Percentiles rank a stretch among this genome's conserved stretches.
Evolutionary conservation across 2,888 invertebrate genomes (phyloP).

Genomic region (Anticlea derivata): DNA sequence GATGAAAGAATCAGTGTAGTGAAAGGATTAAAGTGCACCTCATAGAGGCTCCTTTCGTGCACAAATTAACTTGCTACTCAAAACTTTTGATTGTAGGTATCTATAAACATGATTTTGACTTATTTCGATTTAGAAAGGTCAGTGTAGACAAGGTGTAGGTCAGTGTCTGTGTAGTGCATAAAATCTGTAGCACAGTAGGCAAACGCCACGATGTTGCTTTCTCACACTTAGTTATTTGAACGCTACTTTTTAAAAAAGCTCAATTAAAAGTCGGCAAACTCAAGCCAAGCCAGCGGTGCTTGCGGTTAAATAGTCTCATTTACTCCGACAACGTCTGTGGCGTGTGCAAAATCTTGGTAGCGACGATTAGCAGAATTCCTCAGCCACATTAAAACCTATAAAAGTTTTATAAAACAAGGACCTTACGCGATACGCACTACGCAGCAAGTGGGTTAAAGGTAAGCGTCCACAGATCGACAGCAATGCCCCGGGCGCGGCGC

Average conservation of each 20-base stretch:
- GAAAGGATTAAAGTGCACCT: too few relatives aligned
- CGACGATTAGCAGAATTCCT: constrained; percentile 80
- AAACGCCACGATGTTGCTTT: too few relatives aligned
- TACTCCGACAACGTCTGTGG: constrained; percentile 67
- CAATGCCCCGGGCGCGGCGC: too few relatives aligned
- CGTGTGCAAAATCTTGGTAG: constrained; percentile 74
- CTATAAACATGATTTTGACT: too few relatives aligned
- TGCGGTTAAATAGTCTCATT: constrained; percentile 77
- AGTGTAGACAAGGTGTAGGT: too few relatives aligned
- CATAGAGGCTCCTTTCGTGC: too few relatives aligned
- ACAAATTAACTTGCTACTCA: background rate
- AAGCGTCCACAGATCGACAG: background rate
- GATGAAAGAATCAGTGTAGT: too few relatives aligned
- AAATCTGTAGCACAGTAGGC: too few relatives aligned
- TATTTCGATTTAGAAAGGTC: too few relatives aligned
- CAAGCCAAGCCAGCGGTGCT: constrained; percentile 46
- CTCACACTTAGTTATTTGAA: too few relatives aligned
- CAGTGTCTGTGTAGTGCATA: too few relatives aligned
- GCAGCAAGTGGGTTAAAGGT: constrained; percentile 34
- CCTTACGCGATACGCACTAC: constrained; percentile 59
- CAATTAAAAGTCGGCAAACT: constrained; percentile 34
- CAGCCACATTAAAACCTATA: constrained; percentile 72
- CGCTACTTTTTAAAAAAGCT: constrained; percentile 10
- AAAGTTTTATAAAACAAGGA: constrained; percentile 74
- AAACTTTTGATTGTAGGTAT: too few relatives aligned